Evolutionary conservation across 2,113 vertebrate species (phyloP), one percentile per base, ranked within the genome.

Genomic region (Ceratotherium simum): DNA sequence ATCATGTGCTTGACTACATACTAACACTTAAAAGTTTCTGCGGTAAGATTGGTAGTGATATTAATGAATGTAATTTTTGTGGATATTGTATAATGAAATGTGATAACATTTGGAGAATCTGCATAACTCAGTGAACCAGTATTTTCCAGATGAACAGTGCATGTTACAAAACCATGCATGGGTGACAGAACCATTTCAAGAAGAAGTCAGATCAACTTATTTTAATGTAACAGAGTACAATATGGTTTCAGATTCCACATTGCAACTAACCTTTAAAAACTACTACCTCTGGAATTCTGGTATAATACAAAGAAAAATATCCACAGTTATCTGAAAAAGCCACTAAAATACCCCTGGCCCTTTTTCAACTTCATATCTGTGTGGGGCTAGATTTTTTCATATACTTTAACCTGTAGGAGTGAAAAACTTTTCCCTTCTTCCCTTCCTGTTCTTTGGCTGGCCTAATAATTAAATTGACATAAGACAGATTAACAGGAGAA

Each of bases 311-410:
- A 90, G 46, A 79, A 48, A 33, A 67, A 31, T 29, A 81, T 14
- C 33, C 27, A 91, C 48, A 72, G 60, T 94, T 73, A 76, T 56
- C 89, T 97, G 83, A n/a, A 95, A 93, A 88, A 17, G 21, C 5
- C n/a, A 64, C 33, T 94, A 60, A 92, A 97, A 54, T 36, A 39
- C 1, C 14, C 13, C 48, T 36, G 9, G 33, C 3, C 5, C 58
- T 2, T 91, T 92, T 88, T 67, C 58, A 91, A 25, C 29, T 58
- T 58, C 21, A 18, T 85, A 56, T 17, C 36, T 65, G 17, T 82
- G 21, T 12, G 18, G 56, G 33, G 33, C 20, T 14, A 95, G 70
- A 60, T 54, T 94, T 90, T 84, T 95, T 92, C 62, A 56, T 18
- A 33, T 80, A 78, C 1, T 58, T 88, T 60, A 91, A 33, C 31